phyloP scores from a whole-genome alignment of 2,797 vertebrate genomes.

The Chrysocyon brachyurus region DNA sequence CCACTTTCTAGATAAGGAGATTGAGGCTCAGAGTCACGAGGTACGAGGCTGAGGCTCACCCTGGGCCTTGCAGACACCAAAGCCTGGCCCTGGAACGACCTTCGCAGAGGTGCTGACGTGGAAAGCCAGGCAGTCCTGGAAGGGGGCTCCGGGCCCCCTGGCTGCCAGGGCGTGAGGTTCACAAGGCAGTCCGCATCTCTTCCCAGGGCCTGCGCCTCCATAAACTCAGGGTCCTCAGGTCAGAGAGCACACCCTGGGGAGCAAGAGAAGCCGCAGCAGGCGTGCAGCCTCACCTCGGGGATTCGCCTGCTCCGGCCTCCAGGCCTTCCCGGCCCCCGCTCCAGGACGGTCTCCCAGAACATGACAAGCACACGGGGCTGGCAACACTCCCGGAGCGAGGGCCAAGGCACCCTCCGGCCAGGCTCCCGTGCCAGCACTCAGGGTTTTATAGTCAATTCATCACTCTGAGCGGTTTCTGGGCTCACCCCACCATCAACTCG shows the following conservation, averaged over 20 bases:
- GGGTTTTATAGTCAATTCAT: conserved; percentile 1
- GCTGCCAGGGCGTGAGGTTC: too few relatives aligned
- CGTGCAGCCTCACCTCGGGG: fast-evolving
- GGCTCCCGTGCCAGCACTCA: not conserved
- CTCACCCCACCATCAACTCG: not conserved
- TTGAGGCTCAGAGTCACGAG: not conserved
- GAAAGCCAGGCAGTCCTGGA: fast-evolving
- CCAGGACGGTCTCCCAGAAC: conserved; percentile 76
- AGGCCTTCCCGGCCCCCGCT: not conserved
- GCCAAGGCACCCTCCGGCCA: conserved; percentile 47
- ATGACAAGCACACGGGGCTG: conserved; percentile 77
- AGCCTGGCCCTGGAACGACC: fast-evolving
- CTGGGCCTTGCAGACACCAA: fast-evolving
- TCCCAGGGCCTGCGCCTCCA: fast-evolving
- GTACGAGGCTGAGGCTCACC: not conserved
- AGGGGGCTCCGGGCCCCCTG: not conserved
- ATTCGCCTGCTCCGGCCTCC: not conserved
- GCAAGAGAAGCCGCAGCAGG: not conserved
- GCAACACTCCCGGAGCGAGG: conserved; percentile 22
- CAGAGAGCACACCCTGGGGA: conserved; percentile 64
- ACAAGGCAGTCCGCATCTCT: fast-evolving
- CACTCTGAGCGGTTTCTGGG: conserved; percentile 50
- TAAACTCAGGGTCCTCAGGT: too few relatives aligned
- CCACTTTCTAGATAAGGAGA: not conserved
- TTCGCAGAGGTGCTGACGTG: not conserved